Conservation (phyloP, 1,140 invertebrate genomes). For the Octopus sinensis region DNA sequence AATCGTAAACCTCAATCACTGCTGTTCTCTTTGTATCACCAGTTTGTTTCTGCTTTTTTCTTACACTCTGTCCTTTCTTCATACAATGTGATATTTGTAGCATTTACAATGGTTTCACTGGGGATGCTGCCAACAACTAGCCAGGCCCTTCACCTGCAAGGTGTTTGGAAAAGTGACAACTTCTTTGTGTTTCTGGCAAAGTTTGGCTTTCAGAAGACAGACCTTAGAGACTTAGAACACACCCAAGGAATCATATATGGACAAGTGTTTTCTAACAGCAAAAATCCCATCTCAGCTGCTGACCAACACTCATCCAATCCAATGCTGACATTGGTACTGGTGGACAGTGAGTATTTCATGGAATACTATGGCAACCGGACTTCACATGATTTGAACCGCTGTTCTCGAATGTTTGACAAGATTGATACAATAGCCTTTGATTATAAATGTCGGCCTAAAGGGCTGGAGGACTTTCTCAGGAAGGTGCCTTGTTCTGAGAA, state of each 20-base stretch:
- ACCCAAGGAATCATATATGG: slow-evolving; percentile 93
- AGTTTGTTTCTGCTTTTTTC: too few relatives aligned
- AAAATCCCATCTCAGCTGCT: neutral
- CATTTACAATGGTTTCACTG: too few relatives aligned
- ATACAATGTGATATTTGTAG: too few relatives aligned
- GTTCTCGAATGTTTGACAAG: slow-evolving; percentile 79
- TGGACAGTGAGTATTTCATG: slow-evolving; percentile 82
- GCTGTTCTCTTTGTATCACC: too few relatives aligned
- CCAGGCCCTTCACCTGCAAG: slow-evolving; percentile 45
- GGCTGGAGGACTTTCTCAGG: slow-evolving; percentile 76
- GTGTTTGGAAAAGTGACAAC: slow-evolving; percentile 62
- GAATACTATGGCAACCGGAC: slow-evolving; percentile 81
- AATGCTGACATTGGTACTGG: slow-evolving; percentile 79
- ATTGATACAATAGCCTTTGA: slow-evolving; percentile 81
- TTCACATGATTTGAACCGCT: slow-evolving; percentile 68
- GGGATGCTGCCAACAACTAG: neutral
- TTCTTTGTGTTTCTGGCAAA: slow-evolving; percentile 91
- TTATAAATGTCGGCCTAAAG: slow-evolving; percentile 74
- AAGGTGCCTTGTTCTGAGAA: slow-evolving; percentile 79
- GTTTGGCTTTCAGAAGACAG: slow-evolving; percentile 96
- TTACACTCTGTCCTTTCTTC: too few relatives aligned
- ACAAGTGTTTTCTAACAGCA: neutral
- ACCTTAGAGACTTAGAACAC: slow-evolving; percentile 72
- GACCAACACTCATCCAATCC: slow-evolving; percentile 57
- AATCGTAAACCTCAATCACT: too few relatives aligned